Evolutionary conservation across 2,888 invertebrate species (phyloP).

Genomic region (Auanema sp.): DNA sequence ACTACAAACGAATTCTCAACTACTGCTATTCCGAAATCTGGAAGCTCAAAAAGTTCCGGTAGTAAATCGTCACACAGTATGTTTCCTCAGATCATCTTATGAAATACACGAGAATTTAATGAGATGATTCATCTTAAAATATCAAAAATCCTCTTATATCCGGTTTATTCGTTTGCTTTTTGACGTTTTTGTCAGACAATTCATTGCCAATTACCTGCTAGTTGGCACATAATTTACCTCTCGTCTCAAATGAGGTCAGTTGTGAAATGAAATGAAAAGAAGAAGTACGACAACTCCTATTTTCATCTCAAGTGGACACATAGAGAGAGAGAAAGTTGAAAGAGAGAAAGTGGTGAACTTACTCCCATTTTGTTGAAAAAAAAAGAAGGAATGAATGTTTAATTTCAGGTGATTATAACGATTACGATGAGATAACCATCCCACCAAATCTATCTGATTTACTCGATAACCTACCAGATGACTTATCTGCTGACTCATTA

Average conservation of each 20-base stretch:
- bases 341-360: slow-evolving; percentile 17
- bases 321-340: slow-evolving; percentile 18
- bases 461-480: slow-evolving; percentile 58
- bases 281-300: not conserved
- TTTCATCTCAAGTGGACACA: slow-evolving; percentile 5
- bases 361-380: not conserved
- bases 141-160: not conserved
- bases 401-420: slow-evolving; percentile 54
- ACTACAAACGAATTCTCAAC: too few relatives aligned
- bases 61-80: too few relatives aligned
- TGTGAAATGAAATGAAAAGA: not conserved
- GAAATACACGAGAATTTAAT: too few relatives aligned
- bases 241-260: slow-evolving; percentile 15
- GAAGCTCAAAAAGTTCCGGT: too few relatives aligned
- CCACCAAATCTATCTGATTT: slow-evolving; percentile 61
- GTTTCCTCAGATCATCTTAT: too few relatives aligned
- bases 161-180: slow-evolving; percentile 2
- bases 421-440: slow-evolving; percentile 61
- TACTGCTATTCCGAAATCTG: too few relatives aligned
- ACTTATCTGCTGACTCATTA: slow-evolving; percentile 52
- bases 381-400: not conserved
- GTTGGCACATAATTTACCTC: not conserved
- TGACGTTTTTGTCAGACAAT: slow-evolving; percentile 1
- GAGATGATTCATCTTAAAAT: too few relatives aligned
- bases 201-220: not conserved